These are phyloP conservation scores for Paraescarpia echinospica DNA, from an alignment of 1,140 invertebrate genomes.

Conservation along the genomic window DNA sequence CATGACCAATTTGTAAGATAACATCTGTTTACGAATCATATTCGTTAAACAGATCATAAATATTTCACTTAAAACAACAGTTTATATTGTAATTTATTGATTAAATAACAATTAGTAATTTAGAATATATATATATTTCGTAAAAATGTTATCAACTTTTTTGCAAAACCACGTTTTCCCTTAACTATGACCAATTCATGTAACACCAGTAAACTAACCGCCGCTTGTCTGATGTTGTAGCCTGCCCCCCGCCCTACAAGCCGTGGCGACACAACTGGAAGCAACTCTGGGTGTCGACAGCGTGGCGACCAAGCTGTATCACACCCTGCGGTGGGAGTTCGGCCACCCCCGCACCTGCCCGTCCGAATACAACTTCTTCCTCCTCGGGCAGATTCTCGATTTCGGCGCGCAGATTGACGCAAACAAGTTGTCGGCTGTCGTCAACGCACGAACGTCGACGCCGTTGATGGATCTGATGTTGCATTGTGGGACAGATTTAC, in stretches of 20 bases:
- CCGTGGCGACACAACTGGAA: background rate
- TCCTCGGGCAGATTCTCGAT: background rate
- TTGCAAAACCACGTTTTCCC: no score
- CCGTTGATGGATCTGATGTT: background rate
- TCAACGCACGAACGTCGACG: background rate
- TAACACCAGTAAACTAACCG: no score
- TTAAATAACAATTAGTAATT: no score
- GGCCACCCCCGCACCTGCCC: background rate
- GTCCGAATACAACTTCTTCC: background rate
- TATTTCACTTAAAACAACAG: no score
- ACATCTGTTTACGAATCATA: no score
- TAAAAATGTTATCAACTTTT: no score
- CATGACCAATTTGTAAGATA: no score
- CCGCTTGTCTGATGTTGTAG: no score
- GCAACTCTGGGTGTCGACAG: background rate
- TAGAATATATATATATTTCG: no score
- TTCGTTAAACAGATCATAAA: no score
- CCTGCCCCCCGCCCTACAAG: background rate
- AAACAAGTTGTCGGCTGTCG: background rate
- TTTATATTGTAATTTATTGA: no score
- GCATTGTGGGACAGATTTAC: background rate
- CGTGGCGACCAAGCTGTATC: background rate
- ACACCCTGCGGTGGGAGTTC: background rate
- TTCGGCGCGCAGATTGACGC: background rate
- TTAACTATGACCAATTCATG: no score